Percentiles rank a stretch among this genome's conserved stretches.
Conservation (phyloP, 2,797 vertebrate species). For the Clarias pachynema region DNA sequence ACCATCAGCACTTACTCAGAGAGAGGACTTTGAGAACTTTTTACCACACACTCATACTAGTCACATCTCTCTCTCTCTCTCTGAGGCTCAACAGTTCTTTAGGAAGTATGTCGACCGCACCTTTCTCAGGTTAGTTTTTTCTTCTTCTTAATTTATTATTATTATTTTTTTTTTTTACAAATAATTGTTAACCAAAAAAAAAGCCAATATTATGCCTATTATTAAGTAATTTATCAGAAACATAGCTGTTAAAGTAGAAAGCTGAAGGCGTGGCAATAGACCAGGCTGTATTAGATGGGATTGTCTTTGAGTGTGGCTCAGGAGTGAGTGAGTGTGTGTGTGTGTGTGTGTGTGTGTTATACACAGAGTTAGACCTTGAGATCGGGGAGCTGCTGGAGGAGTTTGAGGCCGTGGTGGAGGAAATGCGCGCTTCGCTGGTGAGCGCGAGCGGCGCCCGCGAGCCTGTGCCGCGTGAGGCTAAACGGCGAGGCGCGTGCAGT, state of each 20-base stretch:
- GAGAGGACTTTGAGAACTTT: neutral
- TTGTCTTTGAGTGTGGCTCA: neutral
- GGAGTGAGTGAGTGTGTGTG: neutral
- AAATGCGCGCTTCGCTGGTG: constrained; percentile 66
- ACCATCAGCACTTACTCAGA: neutral
- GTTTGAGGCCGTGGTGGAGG: constrained; percentile 78
- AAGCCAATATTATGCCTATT: neutral
- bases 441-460: constrained; percentile 62
- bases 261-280: no score
- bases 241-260: neutral
- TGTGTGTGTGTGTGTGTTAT: neutral
- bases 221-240: neutral
- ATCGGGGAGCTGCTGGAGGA: constrained; percentile 76
- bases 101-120: constrained; percentile 66
- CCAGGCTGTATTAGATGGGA: neutral
- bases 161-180: no score
- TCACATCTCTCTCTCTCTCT: neutral
- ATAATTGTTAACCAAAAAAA: neutral
- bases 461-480: constrained; percentile 63
- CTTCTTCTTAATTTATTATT: neutral
- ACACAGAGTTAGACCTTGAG: constrained; percentile 71
- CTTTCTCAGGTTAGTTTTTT: constrained; percentile 67
- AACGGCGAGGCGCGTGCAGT: constrained; percentile 56
- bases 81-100: neutral
- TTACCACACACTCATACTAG: neutral